Evolutionary conservation across 2,888 invertebrate species (phyloP).

Genomic region (Adelognathus sp.): DNA sequence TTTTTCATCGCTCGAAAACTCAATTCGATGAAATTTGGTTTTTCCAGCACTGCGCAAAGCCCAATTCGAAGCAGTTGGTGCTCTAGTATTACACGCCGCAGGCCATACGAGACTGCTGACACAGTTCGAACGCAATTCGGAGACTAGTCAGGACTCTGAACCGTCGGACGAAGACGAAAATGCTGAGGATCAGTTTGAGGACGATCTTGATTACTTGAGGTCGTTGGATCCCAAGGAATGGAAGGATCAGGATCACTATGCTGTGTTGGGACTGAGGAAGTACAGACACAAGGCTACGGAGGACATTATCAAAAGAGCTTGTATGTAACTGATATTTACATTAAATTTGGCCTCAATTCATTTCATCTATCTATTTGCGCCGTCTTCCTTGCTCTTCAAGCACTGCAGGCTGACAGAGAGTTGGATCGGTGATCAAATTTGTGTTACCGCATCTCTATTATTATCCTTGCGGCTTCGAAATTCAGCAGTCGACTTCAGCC

Average conservation of each 20-base stretch:
- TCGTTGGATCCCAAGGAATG: slow-evolving; percentile 97
- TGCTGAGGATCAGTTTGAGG: slow-evolving; percentile 84
- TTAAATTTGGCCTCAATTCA: no score
- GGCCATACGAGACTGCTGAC: slow-evolving; percentile 76
- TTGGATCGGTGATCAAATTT: no score
- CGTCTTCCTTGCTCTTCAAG: no score
- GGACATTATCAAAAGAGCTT: slow-evolving; percentile 96
- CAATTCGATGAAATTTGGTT: no score
- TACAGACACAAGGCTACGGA: slow-evolving; percentile 93
- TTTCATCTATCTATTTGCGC: no score
- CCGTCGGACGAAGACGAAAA: slow-evolving; percentile 77
- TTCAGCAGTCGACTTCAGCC: no score
- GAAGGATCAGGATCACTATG: slow-evolving; percentile 99
- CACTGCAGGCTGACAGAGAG: no score
- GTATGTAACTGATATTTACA: slow-evolving; percentile 84
- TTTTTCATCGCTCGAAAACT: not conserved
- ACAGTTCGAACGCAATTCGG: slow-evolving; percentile 71
- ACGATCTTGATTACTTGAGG: slow-evolving; percentile 91
- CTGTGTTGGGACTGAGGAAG: slow-evolving; percentile 94
- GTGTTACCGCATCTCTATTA: no score
- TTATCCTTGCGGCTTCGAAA: no score
- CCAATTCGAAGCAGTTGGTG: slow-evolving; percentile 69
- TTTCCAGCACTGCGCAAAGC: slow-evolving; percentile 65
- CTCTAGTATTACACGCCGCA: slow-evolving; percentile 75
- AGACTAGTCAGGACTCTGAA: slow-evolving; percentile 65